phyloP scores from a whole-genome alignment of 2,888 invertebrate species.

The Liopterus haemorrhoidalis region DNA sequence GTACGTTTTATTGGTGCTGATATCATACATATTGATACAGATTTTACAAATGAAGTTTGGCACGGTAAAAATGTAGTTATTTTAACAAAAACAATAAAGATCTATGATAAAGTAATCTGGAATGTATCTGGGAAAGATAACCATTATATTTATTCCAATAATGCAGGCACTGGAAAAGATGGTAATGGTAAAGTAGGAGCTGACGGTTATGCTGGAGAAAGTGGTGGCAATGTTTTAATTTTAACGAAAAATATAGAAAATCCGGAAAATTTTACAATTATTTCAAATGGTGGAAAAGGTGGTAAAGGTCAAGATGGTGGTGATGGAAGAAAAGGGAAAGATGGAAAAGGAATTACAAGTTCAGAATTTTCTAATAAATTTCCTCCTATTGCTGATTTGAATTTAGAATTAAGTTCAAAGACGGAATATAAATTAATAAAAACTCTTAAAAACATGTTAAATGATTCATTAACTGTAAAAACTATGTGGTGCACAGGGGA shows the following conservation, averaged over 20 bases:
- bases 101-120: slow-evolving; percentile 28
- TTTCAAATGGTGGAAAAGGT: slow-evolving; percentile 35
- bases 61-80: slow-evolving; percentile 31
- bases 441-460: too few species aligned
- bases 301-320: slow-evolving; percentile 36
- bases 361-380: too few species aligned
- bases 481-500: too few species aligned
- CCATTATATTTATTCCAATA: too few species aligned
- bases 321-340: slow-evolving; percentile 30
- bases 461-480: too few species aligned
- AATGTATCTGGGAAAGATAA: slow-evolving; percentile 34
- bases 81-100: slow-evolving; percentile 27
- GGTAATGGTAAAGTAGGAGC: slow-evolving; percentile 28
- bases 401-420: too few species aligned
- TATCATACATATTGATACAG: slow-evolving; percentile 28
- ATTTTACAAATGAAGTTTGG: slow-evolving; percentile 27
- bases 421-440: too few species aligned
- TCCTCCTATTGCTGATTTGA: too few species aligned
- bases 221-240: slow-evolving; percentile 35
- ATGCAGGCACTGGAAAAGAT: slow-evolving; percentile 19
- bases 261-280: slow-evolving; percentile 30
- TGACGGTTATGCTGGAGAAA: slow-evolving; percentile 34
- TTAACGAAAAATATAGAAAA: slow-evolving; percentile 27
- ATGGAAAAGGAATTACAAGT: slow-evolving; percentile 23
- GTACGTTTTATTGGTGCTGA: slow-evolving; percentile 30